These are phyloP conservation scores for Agapetus fuscipes DNA, from an alignment of 2,888 invertebrate genomes.

Conservation along the genomic window DNA sequence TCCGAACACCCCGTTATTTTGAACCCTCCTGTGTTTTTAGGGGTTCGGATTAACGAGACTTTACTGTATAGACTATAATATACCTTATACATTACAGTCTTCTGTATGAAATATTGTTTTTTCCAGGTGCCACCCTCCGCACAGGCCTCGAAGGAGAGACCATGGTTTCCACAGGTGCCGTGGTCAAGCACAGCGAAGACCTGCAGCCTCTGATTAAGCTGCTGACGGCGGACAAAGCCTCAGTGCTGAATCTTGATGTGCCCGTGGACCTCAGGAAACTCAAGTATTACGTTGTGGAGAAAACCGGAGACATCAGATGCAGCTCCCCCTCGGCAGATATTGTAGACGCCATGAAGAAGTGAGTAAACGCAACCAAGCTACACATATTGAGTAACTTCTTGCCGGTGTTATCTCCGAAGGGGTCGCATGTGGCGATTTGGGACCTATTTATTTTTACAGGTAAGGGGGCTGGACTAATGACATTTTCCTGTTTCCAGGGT, in stretches of 20 bases:
- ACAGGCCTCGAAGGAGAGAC: slow-evolving; percentile 58
- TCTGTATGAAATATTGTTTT: slow-evolving; percentile 1
- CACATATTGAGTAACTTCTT: neutral
- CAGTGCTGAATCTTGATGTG: slow-evolving; percentile 48
- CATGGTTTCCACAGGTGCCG: slow-evolving; percentile 78
- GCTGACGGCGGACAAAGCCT: slow-evolving; percentile 44
- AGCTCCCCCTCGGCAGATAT: slow-evolving; percentile 63
- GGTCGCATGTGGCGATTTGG: too few species aligned
- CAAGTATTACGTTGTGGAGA: slow-evolving; percentile 67
- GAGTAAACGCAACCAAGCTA: slow-evolving; percentile 16
- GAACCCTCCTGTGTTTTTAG: too few species aligned
- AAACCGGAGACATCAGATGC: slow-evolving; percentile 61
- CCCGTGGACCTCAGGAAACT: slow-evolving; percentile 56
- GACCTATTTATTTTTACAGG: too few species aligned
- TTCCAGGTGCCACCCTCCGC: slow-evolving; percentile 58
- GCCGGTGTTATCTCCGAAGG: too few species aligned
- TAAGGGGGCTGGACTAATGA: too few species aligned
- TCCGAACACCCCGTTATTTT: too few species aligned
- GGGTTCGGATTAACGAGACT: too few species aligned
- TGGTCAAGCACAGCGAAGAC: slow-evolving; percentile 70
- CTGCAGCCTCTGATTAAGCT: slow-evolving; percentile 66
- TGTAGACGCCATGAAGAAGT: slow-evolving; percentile 51
- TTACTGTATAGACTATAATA: too few species aligned
- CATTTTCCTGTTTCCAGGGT: slow-evolving; percentile 26
- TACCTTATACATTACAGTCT: too few species aligned